phyloP scores from a whole-genome alignment of 1,140 invertebrate species.

The Drosophila mayri region DNA sequence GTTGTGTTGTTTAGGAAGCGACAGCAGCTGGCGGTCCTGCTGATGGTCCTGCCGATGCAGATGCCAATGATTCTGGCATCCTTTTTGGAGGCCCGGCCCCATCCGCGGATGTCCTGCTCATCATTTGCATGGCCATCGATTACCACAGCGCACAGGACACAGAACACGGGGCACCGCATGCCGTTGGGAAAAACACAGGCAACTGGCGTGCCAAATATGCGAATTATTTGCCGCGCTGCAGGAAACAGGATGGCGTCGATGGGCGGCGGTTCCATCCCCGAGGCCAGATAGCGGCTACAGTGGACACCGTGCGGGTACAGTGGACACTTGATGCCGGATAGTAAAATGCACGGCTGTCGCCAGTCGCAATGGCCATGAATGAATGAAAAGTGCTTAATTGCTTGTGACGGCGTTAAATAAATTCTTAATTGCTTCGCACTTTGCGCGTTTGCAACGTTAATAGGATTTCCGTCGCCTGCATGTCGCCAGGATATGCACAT shows the following conservation, averaged over 20 bases:
- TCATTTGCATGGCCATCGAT: conserved; percentile 78
- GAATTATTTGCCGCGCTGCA: conserved; percentile 71
- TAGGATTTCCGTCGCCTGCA: conserved; percentile 72
- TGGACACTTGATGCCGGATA: conserved; percentile 9
- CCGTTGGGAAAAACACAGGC: conserved; percentile 64
- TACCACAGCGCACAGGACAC: conserved; percentile 35
- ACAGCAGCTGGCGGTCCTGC: conserved; percentile 23
- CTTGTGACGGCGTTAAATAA: conserved; percentile 85
- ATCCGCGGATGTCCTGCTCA: conserved; percentile 50
- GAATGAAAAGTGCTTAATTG: conserved; percentile 85
- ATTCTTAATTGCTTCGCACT: conserved; percentile 85
- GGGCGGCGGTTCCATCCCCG: conserved; percentile 2
- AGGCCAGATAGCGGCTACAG: conserved; percentile 12
- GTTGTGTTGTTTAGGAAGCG: conserved; percentile 69
- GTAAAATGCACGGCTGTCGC: conserved; percentile 63
- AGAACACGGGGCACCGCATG: conserved; percentile 33
- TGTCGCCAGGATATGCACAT: conserved; percentile 50
- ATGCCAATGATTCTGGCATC: background rate
- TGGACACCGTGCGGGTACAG: conserved; percentile 1
- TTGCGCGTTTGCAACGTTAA: conserved; percentile 84
- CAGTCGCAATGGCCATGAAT: conserved; percentile 60
- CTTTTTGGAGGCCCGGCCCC: background rate
- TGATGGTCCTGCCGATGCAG: conserved; percentile 11
- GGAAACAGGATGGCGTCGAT: conserved; percentile 43
- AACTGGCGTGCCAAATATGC: conserved; percentile 79